Base-by-base conservation (phyloP, 2,888 invertebrate genomes). In the Geophilus truncorum region DNA sequence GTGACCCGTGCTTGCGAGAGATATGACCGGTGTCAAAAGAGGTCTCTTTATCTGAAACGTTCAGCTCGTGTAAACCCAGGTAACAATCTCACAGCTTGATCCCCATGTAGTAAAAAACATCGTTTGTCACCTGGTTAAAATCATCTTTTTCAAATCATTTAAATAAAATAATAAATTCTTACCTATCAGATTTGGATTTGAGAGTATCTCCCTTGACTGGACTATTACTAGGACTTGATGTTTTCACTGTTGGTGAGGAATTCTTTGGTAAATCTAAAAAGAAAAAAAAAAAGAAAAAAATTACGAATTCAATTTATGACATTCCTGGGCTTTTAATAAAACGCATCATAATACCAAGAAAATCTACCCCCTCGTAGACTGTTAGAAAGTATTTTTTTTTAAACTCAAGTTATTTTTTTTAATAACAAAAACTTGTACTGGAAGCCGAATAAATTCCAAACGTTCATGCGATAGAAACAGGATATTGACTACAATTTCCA, bases 161-260 rank as follows among this genome's bases (percentile, higher is more conserved):
- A 45, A 81, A 25, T 21, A 34, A 75, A 70, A 25, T 7, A 51
- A 40, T 70, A 36, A 30, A 80, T 21, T 30, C 36, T 81, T 78
- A 81, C 81, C 81, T 81, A 76, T 81, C 81, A 62, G 81, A 70
- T 28, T 82, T 81, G 23, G 82, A 45, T 57, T 82, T 82, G 21
- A 81, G 45, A 18, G 80, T 80, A 78, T 82, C 82, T 21, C 80
- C 80, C 62, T 82, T 82, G 57, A 79, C 78, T 23, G 81, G 81
- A 81, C 81, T 82, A 75, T 81, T 81, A 62, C 78, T 79, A 18
- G 80, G 80, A 21, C 81, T 79, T 21, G 32, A 23, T n/a, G 45
- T 36, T 81, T 81, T 81, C 32, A 81, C 81, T 28, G 77, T 81
- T n/a, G 82, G 82, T 45, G 81, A 81, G 34, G 81, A 79, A 81